A percentile compares a stretch with the other conserved stretches of the same genome.
phyloP scores from a whole-genome alignment of 2,113 vertebrate species.

The Junco hyemalis region DNA sequence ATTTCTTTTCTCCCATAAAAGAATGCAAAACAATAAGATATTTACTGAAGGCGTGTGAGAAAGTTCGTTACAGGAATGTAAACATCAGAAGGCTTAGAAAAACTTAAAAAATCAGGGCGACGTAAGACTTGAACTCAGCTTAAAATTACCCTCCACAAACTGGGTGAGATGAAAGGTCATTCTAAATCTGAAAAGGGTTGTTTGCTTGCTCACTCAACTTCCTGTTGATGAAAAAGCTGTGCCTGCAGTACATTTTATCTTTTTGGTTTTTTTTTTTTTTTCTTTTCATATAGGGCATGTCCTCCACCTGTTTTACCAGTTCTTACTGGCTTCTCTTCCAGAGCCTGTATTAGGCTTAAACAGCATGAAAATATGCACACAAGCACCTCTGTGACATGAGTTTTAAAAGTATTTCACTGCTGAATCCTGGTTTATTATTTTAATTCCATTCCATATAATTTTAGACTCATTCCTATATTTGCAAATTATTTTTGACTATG shows the following conservation, averaged over 20 bases:
- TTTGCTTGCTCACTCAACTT: not conserved
- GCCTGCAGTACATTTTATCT: not conserved
- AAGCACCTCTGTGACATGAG: accelerated
- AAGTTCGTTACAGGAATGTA: too few relatives aligned
- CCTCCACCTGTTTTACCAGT: not conserved
- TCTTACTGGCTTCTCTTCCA: not conserved
- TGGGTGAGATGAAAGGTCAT: not conserved
- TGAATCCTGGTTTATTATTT: not conserved
- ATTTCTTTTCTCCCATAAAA: too few relatives aligned
- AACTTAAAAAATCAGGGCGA: too few relatives aligned
- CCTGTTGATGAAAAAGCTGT: not conserved
- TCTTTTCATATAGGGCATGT: not conserved
- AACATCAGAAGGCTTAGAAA: too few relatives aligned
- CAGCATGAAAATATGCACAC: not conserved
- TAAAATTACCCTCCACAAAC: not conserved
- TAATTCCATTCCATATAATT: not conserved
- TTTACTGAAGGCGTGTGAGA: too few relatives aligned
- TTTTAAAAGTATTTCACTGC: not conserved
- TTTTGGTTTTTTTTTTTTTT: not conserved
- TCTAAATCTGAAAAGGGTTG: not conserved
- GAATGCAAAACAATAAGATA: too few relatives aligned
- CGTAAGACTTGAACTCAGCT: not conserved
- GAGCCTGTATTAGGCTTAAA: not conserved
- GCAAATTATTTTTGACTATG: not conserved
- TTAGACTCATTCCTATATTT: not conserved